Evolutionary conservation across 2,113 vertebrate species (phyloP).

Genomic region (Eurypyga helias): DNA sequence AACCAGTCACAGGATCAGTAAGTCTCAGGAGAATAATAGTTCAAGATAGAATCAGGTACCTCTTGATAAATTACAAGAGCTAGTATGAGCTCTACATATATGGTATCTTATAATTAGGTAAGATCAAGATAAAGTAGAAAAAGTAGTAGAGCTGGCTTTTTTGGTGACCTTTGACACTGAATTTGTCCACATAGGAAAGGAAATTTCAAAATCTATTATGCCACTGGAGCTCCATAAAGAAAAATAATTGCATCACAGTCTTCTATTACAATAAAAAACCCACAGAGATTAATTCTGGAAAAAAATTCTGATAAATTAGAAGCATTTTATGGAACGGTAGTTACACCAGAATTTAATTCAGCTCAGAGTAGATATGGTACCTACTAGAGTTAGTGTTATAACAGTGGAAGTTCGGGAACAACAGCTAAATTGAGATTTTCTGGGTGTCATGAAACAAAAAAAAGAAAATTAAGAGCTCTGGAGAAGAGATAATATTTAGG

Average conservation of each 20-base stretch:
- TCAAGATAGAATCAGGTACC: background rate
- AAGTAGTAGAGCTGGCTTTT: background rate
- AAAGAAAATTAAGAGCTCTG: background rate
- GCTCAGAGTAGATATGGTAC: background rate
- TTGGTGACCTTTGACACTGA: background rate
- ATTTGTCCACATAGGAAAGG: background rate
- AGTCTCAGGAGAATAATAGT: background rate
- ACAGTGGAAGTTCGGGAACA: background rate
- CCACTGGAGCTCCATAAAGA: background rate
- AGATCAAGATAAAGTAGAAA: background rate
- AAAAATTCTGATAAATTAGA: background rate
- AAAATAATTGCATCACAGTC: background rate
- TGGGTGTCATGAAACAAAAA: background rate
- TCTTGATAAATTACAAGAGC: background rate
- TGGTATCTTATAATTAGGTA: background rate
- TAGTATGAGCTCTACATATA: background rate
- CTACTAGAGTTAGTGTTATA: background rate
- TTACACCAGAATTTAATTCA: background rate
- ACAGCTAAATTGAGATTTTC: background rate
- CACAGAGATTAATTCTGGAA: background rate
- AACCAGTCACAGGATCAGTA: background rate
- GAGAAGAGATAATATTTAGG: background rate
- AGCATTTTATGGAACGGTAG: background rate
- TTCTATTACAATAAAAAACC: background rate
- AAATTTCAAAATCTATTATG: background rate